Base-by-base conservation (phyloP, 1,140 invertebrate species). In the Plectrocnemia conspersa region DNA sequence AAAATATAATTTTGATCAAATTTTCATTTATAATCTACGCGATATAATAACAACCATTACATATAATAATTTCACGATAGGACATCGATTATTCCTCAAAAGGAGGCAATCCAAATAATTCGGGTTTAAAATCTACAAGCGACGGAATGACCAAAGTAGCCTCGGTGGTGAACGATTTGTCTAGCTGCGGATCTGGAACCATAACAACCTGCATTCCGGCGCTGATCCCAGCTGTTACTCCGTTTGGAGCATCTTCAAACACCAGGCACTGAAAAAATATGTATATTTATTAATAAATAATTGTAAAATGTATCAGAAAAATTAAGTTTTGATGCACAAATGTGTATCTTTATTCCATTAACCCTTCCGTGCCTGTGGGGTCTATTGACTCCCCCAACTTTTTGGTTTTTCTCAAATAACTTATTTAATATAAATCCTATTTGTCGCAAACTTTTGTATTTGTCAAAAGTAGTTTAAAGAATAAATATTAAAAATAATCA, bases 211-310 rank as follows among this genome's bases (percentile, higher is more conserved):
- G 87, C 88, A 95, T 91, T 5, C 88, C 89, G 7, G 93, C 93
- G 44, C 79, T 79, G 22, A 79, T 61, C 0, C 82, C 91, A 11
- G 88, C 89, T 63, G 78, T 68, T 3, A 93, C 88, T 11, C 94
- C 94, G 75, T 93, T 91, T 0, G 86, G 82, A 2, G 93, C 85
- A 77, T 96, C 93, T 75, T 97, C 93, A 72, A 97, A 93, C 0
- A 96, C 92, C 42, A 97, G 69, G 65, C 91, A 91, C 81, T 91
- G 68, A 47, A 78, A 75, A 52, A 52, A 9, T n/a, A n/a, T n/a
- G n/a, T n/a, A n/a, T n/a, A n/a, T n/a, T n/a, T n/a, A n/a, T n/a
- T n/a, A n/a, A n/a, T n/a, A n/a, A n/a, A n/a, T n/a, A n/a, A n/a
- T n/a, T n/a, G n/a, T n/a, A n/a, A n/a, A n/a, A n/a, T n/a, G n/a